Base-by-base conservation (phyloP, 2,888 invertebrate species). In the Nemotelus nigrinus region DNA sequence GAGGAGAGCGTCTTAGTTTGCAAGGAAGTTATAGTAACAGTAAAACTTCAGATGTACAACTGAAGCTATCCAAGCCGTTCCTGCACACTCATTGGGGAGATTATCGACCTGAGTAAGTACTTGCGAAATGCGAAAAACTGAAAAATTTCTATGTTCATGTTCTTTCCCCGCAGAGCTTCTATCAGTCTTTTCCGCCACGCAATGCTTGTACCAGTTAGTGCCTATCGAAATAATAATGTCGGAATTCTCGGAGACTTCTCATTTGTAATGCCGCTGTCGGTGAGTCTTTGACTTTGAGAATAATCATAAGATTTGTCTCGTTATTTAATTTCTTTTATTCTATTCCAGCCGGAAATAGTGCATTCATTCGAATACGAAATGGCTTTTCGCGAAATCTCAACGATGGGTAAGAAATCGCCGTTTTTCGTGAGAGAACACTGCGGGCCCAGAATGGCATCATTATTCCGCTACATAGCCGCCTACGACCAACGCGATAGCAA, bases 351-450 rank as follows among this genome's bases (percentile, higher is more conserved):
- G 1, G 39, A 10, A 93, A 89, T 95, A 2, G 92, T 91, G 79
- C 97, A 98, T 86, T 94, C 92, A 82, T 84, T 98, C 76, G 94
- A 96, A 83, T 97, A 96, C 91, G 97, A 97, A 87, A 95, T 93
- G 0, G 88, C 93, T 2, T 93, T 96, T 85, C 90, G 98, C 80
- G 94, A 97, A 82, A 88, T 96, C 3, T 89, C 92, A 6, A 90
- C 94, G 8, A 87, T 95, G 8, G 92, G 91, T 81, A 92, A 93
- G 81, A 90, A 90, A 64, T 91, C 93, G 3, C 91, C 96, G 58
- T 97, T 99, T 88, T 90, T 91, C 76, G 93, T 99, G 41, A 89
- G 98, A 4, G 96, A 98, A 87, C 94, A 87, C 57, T 84, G 87
- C 87, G 98, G 99, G 1, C 95, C 96, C 57, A 93, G 93, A 79